A percentile compares a stretch with the other conserved stretches of the same genome.
Conservation (phyloP, 1,140 invertebrate species). For the Psix sp. region DNA sequence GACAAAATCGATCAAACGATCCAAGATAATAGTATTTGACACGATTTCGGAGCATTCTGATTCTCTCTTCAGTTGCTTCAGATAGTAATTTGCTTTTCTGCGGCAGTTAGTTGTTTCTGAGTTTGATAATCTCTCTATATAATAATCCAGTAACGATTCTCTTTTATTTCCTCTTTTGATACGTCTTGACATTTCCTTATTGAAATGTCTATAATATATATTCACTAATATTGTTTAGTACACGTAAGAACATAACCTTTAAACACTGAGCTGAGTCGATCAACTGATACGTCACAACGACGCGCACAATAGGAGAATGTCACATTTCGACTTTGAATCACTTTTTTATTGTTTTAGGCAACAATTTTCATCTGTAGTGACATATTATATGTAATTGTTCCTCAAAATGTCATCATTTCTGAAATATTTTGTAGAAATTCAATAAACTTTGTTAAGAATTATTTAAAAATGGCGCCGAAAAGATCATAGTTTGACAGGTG, state of each 20-base stretch:
- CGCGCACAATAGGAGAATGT: neutral
- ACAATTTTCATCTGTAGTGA: too few relatives aligned
- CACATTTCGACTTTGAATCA: too few relatives aligned
- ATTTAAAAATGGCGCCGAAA: too few relatives aligned
- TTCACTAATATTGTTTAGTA: too few relatives aligned
- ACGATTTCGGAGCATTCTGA: slow-evolving; percentile 62
- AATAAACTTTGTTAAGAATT: too few relatives aligned
- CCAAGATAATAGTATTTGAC: slow-evolving; percentile 52
- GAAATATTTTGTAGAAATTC: too few relatives aligned
- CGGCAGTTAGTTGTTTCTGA: slow-evolving; percentile 55
- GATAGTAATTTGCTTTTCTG: slow-evolving; percentile 55
- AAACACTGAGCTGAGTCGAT: slow-evolving; percentile 26
- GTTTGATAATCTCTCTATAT: slow-evolving; percentile 58
- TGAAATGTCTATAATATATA: slow-evolving; percentile 36
- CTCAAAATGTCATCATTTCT: too few relatives aligned
- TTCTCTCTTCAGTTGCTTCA: slow-evolving; percentile 64
- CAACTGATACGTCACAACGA: neutral
- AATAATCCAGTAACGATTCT: too few relatives aligned
- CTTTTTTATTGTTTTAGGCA: too few relatives aligned
- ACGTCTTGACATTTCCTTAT: slow-evolving; percentile 58
- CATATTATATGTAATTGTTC: too few relatives aligned
- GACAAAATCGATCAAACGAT: slow-evolving; percentile 62
- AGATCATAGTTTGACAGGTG: too few relatives aligned
- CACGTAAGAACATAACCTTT: slow-evolving; percentile 61
- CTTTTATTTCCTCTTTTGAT: slow-evolving; percentile 54